These are phyloP conservation scores for Atractosteus spatula DNA, from an alignment of 2,113 vertebrate species.

Conservation along the genomic window DNA sequence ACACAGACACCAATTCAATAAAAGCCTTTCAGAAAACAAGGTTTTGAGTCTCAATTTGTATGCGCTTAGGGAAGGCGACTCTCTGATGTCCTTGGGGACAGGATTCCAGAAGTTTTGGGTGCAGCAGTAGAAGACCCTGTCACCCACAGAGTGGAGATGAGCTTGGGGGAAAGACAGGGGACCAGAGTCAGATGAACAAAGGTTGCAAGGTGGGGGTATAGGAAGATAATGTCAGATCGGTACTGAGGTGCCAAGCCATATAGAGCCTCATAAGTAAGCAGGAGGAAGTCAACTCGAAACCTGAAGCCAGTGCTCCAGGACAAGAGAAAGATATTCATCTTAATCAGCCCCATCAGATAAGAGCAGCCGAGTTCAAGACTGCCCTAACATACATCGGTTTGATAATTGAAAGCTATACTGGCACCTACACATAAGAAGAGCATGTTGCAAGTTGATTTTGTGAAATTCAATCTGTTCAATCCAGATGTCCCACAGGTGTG, in stretches of 20 bases:
- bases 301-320: background rate
- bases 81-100: no score
- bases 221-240: no score
- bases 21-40: no score
- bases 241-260: background rate
- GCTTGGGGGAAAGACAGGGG: no score
- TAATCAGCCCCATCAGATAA: constrained; percentile 21
- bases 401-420: constrained; percentile 13
- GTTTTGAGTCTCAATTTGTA: no score
- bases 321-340: constrained; percentile 5
- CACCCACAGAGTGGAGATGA: no score
- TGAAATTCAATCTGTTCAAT: constrained; percentile 17
- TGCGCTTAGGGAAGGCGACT: no score
- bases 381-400: background rate
- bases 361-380: constrained; percentile 17
- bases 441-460: constrained; percentile 4
- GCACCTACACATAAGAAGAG: constrained; percentile 7
- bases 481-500: constrained; percentile 16
- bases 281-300: constrained; percentile 11
- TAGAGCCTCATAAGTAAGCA: background rate
- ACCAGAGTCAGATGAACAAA: no score
- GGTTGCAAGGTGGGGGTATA: no score
- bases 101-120: no score
- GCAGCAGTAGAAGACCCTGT: no score
- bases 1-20: no score